A percentile compares a stretch with the other conserved stretches of the same genome.
These are phyloP conservation scores for Paedocypris sp. DNA, from an alignment of 2,113 vertebrate species.

Conservation along the genomic window DNA sequence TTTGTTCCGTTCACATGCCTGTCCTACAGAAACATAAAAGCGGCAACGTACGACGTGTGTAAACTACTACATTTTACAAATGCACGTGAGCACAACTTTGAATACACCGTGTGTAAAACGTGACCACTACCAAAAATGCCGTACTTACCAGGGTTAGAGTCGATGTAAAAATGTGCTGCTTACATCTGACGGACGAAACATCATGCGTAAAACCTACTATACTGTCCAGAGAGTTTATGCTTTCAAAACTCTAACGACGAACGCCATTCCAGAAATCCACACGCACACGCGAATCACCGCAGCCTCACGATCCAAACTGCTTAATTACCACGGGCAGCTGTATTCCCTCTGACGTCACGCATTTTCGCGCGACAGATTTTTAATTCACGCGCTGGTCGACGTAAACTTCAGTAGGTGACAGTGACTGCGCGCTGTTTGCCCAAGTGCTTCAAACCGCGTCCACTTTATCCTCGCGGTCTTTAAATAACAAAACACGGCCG, in stretches of 20 bases:
- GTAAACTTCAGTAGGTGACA: slow-evolving; percentile 2
- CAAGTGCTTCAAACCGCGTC: background rate
- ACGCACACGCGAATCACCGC: background rate
- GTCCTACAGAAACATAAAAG: no score
- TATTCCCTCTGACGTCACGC: slow-evolving; percentile 5
- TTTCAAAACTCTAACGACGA: background rate
- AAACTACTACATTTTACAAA: no score
- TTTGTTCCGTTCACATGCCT: no score
- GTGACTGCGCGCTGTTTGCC: background rate
- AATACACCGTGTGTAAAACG: no score
- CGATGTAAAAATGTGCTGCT: background rate
- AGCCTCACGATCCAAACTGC: background rate
- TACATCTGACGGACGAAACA: background rate
- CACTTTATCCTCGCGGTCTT: background rate
- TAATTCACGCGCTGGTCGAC: background rate
- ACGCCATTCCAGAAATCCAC: background rate
- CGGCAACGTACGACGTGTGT: no score
- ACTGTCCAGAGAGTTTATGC: background rate
- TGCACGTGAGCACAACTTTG: no score
- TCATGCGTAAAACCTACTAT: slow-evolving; percentile 18
- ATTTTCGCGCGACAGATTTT: background rate
- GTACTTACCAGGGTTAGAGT: slow-evolving; percentile 20
- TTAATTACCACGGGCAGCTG: background rate
- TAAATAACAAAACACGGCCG: background rate
- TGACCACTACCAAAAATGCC: background rate